Base-by-base conservation (phyloP, 2,888 invertebrate species). In the Limnephilus marmoratus region DNA sequence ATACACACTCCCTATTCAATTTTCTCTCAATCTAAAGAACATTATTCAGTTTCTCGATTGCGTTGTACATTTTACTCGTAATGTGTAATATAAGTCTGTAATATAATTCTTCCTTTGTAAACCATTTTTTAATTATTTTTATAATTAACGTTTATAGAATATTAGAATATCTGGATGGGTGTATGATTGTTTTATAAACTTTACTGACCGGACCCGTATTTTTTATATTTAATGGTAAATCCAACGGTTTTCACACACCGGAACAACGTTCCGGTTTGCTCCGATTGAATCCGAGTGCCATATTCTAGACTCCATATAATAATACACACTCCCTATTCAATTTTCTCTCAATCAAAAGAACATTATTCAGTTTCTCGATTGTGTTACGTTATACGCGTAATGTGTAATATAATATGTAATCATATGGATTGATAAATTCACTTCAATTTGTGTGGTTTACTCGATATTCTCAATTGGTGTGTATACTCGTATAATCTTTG, bases 361-460 rank as follows among this genome's bases (percentile, higher is more conserved):
- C 83, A 34, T 83, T 83, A 37, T 83, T 83, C 83, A 34, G 34
- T 83, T 83, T 83, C 83, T 83, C 37, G 83, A 68, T 68, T 68
- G 24, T 24, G 68, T 68, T 68, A 68, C 53, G 53, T 68, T 68
- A 68, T 68, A 68, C n/a, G 37, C 83, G 83, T 34, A 83, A 37
- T 37, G 41, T 41, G 37, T 83, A 37, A 83, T 37, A 34, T 37
- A 83, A 37, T 83, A 34, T 68, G 68, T 68, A 68, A 68, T 68
- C 68, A 24, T 68, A n/a, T 68, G 68, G 68, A 68, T 68, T 68
- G n/a, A 24, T 68, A 68, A 68, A 68, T 68, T 68, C 68, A 68
- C 24, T 68, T 68, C 24, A 68, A 68, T 68, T 68, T 68, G 68
- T 68, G 68, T 68, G 68, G 24, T 68, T 68, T 68, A 68, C 24